Percentiles rank a stretch among this genome's conserved stretches.
phyloP scores from a whole-genome alignment of 1,140 invertebrate genomes.

The Cydia strobilella region DNA sequence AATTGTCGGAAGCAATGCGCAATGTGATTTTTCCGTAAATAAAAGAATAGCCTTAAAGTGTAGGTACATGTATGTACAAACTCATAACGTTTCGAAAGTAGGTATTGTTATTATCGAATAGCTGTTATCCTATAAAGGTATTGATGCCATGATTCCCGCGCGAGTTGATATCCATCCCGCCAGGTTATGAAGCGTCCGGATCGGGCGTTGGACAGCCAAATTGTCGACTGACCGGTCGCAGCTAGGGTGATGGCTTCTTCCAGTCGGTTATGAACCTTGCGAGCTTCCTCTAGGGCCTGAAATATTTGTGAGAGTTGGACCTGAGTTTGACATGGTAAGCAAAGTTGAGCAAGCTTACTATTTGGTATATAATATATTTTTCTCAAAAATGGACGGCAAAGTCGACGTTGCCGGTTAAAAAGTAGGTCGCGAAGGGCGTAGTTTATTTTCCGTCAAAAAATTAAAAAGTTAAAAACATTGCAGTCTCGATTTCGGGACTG shows the following conservation, averaged over 20 bases:
- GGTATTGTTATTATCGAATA: slow-evolving; percentile 34
- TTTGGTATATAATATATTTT: too few species aligned
- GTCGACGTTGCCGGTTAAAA: too few species aligned
- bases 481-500: too few species aligned
- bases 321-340: neutral
- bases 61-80: too few species aligned
- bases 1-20: too few species aligned
- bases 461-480: too few species aligned
- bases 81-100: neutral
- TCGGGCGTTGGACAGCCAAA: slow-evolving; percentile 56
- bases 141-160: slow-evolving; percentile 54
- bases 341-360: too few species aligned
- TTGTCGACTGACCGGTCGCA: slow-evolving; percentile 40
- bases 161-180: slow-evolving; percentile 43
- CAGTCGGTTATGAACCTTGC: slow-evolving; percentile 50
- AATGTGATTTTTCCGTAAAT: too few species aligned
- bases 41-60: too few species aligned
- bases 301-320: neutral
- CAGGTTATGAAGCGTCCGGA: slow-evolving; percentile 51
- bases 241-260: slow-evolving; percentile 56
- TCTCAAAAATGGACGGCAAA: too few species aligned
- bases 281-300: slow-evolving; percentile 56
- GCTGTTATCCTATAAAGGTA: slow-evolving; percentile 59
- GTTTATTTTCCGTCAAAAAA: too few species aligned
- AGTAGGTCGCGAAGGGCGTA: too few species aligned